Conservation (phyloP, 2,113 vertebrate genomes). For the Cercocebus atys region DNA sequence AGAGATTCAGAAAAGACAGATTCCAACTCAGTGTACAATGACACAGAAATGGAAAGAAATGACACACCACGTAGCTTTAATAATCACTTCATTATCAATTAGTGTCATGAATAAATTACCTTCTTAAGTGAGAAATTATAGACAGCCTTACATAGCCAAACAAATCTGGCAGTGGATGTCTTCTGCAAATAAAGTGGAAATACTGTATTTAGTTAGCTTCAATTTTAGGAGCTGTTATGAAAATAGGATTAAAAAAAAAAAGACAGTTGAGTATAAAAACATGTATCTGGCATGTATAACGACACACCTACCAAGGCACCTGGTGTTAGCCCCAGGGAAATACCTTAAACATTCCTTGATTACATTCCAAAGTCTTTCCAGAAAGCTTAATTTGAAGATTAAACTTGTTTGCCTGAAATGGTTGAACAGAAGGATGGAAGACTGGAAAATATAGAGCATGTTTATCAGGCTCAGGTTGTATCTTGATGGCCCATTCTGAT, state of each 20-base stretch:
- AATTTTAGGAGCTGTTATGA: constrained; percentile 55
- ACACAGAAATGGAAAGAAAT: constrained; percentile 62
- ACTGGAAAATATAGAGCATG: background rate
- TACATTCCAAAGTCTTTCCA: background rate
- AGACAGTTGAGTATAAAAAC: background rate
- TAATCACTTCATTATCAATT: constrained; percentile 76
- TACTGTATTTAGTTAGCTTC: constrained; percentile 69
- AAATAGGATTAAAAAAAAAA: background rate
- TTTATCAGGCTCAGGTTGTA: background rate
- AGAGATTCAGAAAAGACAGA: constrained; percentile 60
- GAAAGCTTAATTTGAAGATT: background rate
- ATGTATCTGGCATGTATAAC: background rate
- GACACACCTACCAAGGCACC: background rate
- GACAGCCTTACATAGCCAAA: constrained; percentile 49
- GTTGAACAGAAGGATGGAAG: background rate
- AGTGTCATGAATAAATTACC: constrained; percentile 79
- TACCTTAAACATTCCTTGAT: background rate
- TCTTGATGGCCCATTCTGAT: background rate
- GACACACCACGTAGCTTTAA: constrained; percentile 53
- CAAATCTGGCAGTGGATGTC: constrained; percentile 58
- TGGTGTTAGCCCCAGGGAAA: background rate
- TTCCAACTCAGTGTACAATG: constrained; percentile 48
- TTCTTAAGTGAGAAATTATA: constrained; percentile 80
- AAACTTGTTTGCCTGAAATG: background rate
- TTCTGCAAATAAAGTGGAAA: constrained; percentile 72